phyloP scores from a whole-genome alignment of 2,797 vertebrate species.

The Microcaecilia unicolor region DNA sequence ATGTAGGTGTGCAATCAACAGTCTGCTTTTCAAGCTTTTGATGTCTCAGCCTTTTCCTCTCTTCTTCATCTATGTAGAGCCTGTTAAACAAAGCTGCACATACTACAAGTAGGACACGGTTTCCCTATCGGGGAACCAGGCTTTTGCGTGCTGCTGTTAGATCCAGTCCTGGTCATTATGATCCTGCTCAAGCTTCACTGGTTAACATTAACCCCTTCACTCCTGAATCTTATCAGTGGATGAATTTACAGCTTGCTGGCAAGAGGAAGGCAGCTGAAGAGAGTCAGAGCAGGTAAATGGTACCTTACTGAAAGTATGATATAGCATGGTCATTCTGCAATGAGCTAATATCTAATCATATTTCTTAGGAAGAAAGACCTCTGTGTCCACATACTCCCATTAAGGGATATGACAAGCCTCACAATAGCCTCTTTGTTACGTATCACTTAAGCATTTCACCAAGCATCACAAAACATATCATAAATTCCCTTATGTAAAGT shows the following conservation, averaged over 20 bases:
- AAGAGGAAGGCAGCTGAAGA: conserved; percentile 58
- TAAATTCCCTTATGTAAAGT: too few species aligned
- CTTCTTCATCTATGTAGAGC: conserved; percentile 50
- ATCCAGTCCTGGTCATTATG: conserved; percentile 22
- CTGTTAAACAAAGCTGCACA: conserved; percentile 62
- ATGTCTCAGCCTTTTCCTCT: background rate
- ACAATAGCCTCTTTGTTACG: too few species aligned
- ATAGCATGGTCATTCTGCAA: too few species aligned
- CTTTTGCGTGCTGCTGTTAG: conserved; percentile 38
- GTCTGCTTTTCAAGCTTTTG: too few species aligned
- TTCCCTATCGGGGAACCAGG: conserved; percentile 37
- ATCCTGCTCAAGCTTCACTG: conserved; percentile 38
- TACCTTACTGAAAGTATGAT: background rate
- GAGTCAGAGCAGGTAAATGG: conserved; percentile 18
- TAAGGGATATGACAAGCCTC: too few species aligned
- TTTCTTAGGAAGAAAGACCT: too few species aligned
- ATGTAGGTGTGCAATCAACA: too few species aligned
- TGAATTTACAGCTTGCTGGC: conserved; percentile 37
- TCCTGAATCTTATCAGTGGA: conserved; percentile 68
- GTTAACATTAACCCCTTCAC: conserved; percentile 95
- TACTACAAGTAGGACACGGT: conserved; percentile 48
- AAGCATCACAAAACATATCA: too few species aligned
- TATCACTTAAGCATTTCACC: too few species aligned
- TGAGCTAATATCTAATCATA: too few species aligned
- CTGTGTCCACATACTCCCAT: too few species aligned